Evolutionary conservation across 1,140 invertebrate genomes (phyloP), one percentile per base, ranked within the genome.

Genomic region (Drosophila navojoa): DNA sequence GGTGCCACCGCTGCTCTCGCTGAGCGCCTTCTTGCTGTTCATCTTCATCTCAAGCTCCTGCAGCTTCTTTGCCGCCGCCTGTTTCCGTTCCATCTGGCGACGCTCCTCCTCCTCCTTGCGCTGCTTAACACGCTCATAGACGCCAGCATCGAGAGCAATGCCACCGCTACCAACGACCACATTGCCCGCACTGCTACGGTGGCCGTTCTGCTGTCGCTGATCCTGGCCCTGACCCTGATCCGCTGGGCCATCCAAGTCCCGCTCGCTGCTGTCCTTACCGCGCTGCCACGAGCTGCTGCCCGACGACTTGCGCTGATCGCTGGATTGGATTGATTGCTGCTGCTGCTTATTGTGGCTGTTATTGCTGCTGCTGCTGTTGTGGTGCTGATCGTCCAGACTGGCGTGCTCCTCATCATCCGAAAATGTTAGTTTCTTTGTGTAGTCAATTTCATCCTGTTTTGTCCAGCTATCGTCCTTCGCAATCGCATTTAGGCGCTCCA

Each of bases 381-480:
- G 75, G 29, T 72, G 76, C 15, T 66, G 58, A 35, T 94, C 93
- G 71, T 92, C 81, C 42, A 76, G 79, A 29, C 94, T 94, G 7
- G 92, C 90, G 7, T 73, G 71, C 64, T 73, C 71, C 92, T 98
- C 98, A 78, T 98, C 97, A 93, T 98, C 97, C 91, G 97, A 98
- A 92, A 98, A 99, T 67, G 96, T 95, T 73, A 99, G 93, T 93
- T 98, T 98, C 93, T 98, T 97, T 93, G 98, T 97, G 92, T 98
- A 99, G 93, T 98, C 98, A 90, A 98, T 97, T 91, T 98, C 97
- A 92, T 97, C 97, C 72, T 97, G 95, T 71, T 95, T 95, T 25
- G 96, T 96, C 98, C 98, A 99, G 58, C 97, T 97, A 79, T 96
- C 95, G 90, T 97, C 97, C 80, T 96, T 94, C 35, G 96, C 95